Percentiles rank a stretch among this genome's conserved stretches.
Conservation (phyloP, 64 coral and sea anemone genomes). For the Montipora capricornis region DNA sequence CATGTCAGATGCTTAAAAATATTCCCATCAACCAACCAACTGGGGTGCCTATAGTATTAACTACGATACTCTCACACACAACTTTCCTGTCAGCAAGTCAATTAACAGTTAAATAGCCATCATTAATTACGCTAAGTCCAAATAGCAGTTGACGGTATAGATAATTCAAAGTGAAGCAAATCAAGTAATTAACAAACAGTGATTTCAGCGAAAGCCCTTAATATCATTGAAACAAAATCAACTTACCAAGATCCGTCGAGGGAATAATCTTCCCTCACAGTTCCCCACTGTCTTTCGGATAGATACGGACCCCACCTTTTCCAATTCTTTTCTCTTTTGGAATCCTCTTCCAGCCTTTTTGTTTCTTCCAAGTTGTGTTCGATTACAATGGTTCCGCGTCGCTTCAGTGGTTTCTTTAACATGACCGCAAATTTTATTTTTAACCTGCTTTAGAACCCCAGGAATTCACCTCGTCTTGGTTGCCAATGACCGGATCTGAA, state of each 20-base stretch:
- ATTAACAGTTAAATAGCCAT: too few relatives aligned
- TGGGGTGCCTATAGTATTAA: too few relatives aligned
- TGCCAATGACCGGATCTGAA: not conserved
- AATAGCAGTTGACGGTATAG: too few relatives aligned
- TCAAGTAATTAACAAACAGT: too few relatives aligned
- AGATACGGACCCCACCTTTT: constrained; percentile 98
- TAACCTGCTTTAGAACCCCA: too few relatives aligned
- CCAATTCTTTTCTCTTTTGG: constrained; percentile 88
- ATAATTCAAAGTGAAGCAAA: too few relatives aligned
- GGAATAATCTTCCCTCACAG: constrained; percentile 96
- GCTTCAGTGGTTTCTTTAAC: constrained; percentile 28
- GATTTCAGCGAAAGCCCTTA: too few relatives aligned
- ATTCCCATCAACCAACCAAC: too few relatives aligned
- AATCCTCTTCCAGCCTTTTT: constrained; percentile 76
- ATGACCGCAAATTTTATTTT: not conserved
- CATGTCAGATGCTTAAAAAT: too few relatives aligned
- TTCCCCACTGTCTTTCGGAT: constrained; percentile 98
- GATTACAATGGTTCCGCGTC: constrained; percentile 20
- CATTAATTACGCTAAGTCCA: too few relatives aligned
- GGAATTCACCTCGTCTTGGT: not conserved
- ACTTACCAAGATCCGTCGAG: constrained; percentile 88
- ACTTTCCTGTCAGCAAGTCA: too few relatives aligned
- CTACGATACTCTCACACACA: too few relatives aligned
- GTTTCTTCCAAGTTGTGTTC: constrained; percentile 67
- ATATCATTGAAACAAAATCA: not conserved